phyloP scores from a whole-genome alignment of 1,140 invertebrate species.

The Oreohelix idahoensis region DNA sequence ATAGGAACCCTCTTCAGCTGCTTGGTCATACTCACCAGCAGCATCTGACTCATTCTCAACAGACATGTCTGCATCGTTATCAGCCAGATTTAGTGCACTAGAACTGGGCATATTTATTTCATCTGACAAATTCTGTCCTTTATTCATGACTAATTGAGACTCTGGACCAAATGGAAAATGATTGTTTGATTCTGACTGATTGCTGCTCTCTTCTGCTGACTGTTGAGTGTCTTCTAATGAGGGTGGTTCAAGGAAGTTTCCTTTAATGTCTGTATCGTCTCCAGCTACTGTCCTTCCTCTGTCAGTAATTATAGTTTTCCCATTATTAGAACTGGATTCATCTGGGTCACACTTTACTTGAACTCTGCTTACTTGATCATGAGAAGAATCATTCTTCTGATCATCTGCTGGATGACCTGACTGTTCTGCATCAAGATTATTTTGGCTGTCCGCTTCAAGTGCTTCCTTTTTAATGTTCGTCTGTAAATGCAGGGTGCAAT shows the following conservation, averaged over 20 bases:
- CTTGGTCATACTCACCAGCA: constrained; percentile 7
- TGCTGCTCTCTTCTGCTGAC: neutral
- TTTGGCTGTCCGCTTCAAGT: constrained; percentile 10
- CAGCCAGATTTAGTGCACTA: neutral
- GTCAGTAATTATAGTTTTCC: neutral
- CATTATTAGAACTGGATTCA: neutral
- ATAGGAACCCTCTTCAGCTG: constrained; percentile 13
- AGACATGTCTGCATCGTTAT: neutral
- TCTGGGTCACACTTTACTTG: constrained; percentile 33
- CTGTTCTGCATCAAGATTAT: neutral
- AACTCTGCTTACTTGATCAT: neutral
- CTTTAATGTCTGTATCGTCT: constrained; percentile 8
- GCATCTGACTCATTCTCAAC: neutral
- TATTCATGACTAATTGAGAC: neutral
- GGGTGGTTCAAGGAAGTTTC: constrained; percentile 3
- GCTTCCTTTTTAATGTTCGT: constrained; percentile 36
- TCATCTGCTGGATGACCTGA: neutral
- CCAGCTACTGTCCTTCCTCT: neutral
- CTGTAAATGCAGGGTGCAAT: neutral
- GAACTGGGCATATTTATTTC: neutral
- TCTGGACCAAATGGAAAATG: neutral
- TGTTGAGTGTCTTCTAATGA: neutral
- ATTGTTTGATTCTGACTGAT: neutral
- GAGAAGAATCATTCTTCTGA: neutral
- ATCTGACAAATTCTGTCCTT: neutral